Evolutionary conservation across 2,888 invertebrate species (phyloP).

Genomic region (Pristionchus arcanus): DNA sequence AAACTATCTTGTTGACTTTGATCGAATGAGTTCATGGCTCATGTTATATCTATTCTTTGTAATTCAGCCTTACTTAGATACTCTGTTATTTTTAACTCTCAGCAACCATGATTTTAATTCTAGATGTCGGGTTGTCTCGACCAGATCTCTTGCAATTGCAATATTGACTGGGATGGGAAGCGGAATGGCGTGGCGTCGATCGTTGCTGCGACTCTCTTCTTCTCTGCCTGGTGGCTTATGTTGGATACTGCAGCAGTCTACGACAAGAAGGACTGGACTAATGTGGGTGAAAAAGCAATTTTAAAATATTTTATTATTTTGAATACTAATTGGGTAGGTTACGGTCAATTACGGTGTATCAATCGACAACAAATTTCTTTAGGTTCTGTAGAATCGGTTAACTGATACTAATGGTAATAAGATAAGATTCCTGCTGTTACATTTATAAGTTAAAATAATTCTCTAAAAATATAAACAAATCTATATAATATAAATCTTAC

Average conservation of each 20-base stretch:
- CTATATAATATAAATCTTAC: not conserved
- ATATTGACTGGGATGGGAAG: slow-evolving; percentile 88
- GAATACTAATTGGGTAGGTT: too few species aligned
- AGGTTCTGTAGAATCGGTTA: too few species aligned
- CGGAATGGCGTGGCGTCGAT: slow-evolving; percentile 92
- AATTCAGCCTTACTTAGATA: too few species aligned
- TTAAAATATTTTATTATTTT: too few species aligned
- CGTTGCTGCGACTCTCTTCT: slow-evolving; percentile 92
- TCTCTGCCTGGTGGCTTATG: slow-evolving; percentile 87
- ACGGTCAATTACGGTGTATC: too few species aligned
- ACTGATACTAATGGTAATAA: too few species aligned
- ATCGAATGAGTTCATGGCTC: not conserved
- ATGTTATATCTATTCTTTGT: not conserved
- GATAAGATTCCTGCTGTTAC: too few species aligned
- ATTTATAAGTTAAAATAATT: too few species aligned
- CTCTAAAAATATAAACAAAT: too few species aligned
- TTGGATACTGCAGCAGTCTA: slow-evolving; percentile 93
- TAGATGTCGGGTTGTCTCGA: slow-evolving; percentile 76
- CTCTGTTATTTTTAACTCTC: too few species aligned
- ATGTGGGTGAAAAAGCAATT: slow-evolving; percentile 27
- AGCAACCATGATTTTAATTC: not conserved
- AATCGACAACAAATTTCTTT: too few species aligned
- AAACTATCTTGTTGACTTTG: not conserved
- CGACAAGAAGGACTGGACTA: slow-evolving; percentile 60
- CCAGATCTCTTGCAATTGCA: slow-evolving; percentile 71